Percentiles rank a stretch among this genome's conserved stretches.
Evolutionary conservation across 2,113 vertebrate genomes (phyloP).

Genomic region (Cervus canadensis): DNA sequence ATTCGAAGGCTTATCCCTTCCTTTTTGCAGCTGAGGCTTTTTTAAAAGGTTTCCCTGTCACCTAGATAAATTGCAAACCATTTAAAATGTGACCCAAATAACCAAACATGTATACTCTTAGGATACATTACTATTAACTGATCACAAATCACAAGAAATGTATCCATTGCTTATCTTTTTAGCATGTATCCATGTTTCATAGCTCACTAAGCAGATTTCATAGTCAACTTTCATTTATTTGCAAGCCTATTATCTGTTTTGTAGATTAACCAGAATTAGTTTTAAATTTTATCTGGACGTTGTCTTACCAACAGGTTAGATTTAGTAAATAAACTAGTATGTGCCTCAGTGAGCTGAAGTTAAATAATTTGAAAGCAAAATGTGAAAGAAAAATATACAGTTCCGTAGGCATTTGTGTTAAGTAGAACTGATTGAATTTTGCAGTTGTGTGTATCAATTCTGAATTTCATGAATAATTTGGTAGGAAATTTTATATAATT

Average conservation of each 20-base stretch:
- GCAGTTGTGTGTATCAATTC: background rate
- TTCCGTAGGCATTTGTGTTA: background rate
- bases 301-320: background rate
- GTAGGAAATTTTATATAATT: background rate
- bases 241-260: background rate
- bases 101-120: background rate
- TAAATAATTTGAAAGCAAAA: slow-evolving; percentile 22
- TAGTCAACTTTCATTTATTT: background rate
- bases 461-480: background rate
- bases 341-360: background rate
- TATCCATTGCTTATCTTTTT: background rate
- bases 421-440: slow-evolving; percentile 19
- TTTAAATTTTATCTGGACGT: background rate
- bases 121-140: background rate
- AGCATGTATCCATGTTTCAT: background rate
- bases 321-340: background rate
- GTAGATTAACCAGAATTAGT: background rate
- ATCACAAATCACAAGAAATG: background rate
- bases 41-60: background rate
- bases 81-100: background rate
- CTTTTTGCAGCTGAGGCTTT: background rate
- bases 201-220: background rate
- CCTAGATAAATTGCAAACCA: background rate
- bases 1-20: background rate
- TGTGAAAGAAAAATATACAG: background rate